Evolutionary conservation across 2,113 vertebrate species (phyloP), one percentile per base, ranked within the genome.

Genomic region (Saguinus imperator): DNA sequence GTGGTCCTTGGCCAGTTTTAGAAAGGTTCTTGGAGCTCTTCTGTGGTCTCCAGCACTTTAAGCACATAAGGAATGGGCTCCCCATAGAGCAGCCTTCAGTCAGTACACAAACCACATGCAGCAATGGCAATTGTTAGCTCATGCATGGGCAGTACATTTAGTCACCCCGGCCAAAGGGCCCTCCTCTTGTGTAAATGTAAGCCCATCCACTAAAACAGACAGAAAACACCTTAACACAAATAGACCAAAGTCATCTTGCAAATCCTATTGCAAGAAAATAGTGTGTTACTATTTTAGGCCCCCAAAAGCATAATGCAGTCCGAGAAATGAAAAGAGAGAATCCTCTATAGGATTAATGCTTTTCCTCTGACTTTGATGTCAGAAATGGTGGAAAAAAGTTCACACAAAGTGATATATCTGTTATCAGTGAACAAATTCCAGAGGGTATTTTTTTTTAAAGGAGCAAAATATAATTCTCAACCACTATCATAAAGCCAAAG

Each of bases 191-290:
- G 96, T 98, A 97, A 98, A 98, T 98, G 98, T 98, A 98, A 98
- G 98, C 98, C 98, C 98, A 98, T 98, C 95, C 98, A 97, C 95
- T 96, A 95, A 94, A 92, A 94, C 95, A 98, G 86, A 98, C 32
- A 96, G 80, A 93, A 96, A 97, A 66, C 97, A 97, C 96, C 94
- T 98, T 83, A 97, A 96, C 98, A 94, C 98, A 95, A 96, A 96
- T 58, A 98, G 98, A 97, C 57, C 81, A 93, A 97, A 97, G 89
- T 64, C 95, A 96, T 92, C 98, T 99, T 99, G 98, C 98, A 99
- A 98, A 95, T 98, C 94, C 94, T 97, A 43, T 98, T 99, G 98
- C 98, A 99, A 99, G 98, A 98, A 98, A 98, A 98, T 97, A 98
- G 98, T 95, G 91, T 86, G 98, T 91, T 98, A 98, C 97, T 98